phyloP scores from a whole-genome alignment of 92 coral and sea anemone genomes.

The Parazoanthus swiftii region DNA sequence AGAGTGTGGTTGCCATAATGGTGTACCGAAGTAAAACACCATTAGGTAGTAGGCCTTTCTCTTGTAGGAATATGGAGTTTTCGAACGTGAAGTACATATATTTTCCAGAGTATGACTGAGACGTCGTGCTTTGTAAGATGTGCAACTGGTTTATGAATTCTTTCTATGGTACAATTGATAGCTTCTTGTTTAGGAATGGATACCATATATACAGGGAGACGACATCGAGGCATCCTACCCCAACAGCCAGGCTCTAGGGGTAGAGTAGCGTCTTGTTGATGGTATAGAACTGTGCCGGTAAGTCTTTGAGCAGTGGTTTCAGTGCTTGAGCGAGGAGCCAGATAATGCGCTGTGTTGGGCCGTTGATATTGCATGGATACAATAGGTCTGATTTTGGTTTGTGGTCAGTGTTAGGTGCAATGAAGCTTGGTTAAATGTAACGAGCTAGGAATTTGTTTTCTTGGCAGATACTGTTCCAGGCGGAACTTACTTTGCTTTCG shows the following conservation, averaged over 20 bases:
- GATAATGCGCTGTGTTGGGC: slow-evolving; percentile 48
- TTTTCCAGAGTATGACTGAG: slow-evolving; percentile 30
- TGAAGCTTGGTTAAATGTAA: slow-evolving; percentile 40
- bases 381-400: slow-evolving; percentile 52
- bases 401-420: slow-evolving; percentile 53
- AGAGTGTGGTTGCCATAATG: no score
- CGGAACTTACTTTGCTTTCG: slow-evolving; percentile 54
- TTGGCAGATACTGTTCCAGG: slow-evolving; percentile 59
- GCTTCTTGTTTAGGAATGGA: slow-evolving; percentile 35
- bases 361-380: slow-evolving; percentile 51
- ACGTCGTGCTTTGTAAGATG: neutral
- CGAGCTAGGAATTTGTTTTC: slow-evolving; percentile 37
- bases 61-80: neutral
- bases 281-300: slow-evolving; percentile 46
- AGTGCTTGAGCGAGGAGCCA: slow-evolving; percentile 48
- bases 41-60: slow-evolving; percentile 10
- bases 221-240: neutral
- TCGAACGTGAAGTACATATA: slow-evolving; percentile 45
- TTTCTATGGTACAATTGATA: neutral
- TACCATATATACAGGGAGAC: no score
- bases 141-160: no score
- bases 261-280: neutral
- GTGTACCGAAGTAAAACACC: no score
- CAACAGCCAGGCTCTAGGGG: slow-evolving; percentile 10
- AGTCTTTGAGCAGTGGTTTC: slow-evolving; percentile 45